Conservation (phyloP, 2,113 vertebrate genomes). For the Urocitellus parryii region DNA sequence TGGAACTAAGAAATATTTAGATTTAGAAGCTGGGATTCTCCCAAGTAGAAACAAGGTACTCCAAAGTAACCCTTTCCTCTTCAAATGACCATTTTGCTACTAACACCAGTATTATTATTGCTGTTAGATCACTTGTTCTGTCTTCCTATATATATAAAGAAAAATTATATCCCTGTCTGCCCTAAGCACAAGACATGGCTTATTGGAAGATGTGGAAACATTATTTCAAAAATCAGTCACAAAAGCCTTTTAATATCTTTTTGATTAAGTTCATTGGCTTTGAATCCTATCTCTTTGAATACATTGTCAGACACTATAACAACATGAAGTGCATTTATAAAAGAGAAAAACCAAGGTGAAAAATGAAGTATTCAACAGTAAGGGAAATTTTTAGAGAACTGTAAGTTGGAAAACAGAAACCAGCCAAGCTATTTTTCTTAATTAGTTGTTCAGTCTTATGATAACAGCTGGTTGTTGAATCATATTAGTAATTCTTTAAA, state of each 20-base stretch:
- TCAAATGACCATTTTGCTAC: not conserved
- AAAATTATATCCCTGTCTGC: not conserved
- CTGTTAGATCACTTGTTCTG: not conserved
- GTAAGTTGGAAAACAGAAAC: not conserved
- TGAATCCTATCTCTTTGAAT: not conserved
- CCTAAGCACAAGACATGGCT: not conserved
- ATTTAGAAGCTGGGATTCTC: not conserved
- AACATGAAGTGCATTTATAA: not conserved
- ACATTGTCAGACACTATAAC: not conserved
- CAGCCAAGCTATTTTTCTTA: conserved; percentile 4
- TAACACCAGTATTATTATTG: not conserved
- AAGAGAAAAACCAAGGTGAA: not conserved
- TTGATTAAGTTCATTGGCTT: not conserved
- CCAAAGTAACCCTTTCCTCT: not conserved
- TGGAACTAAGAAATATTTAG: not conserved
- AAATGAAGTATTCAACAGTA: not conserved
- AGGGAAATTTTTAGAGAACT: not conserved
- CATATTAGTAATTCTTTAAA: not conserved
- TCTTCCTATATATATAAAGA: not conserved
- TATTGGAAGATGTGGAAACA: conserved; percentile 3
- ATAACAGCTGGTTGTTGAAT: conserved; percentile 12
- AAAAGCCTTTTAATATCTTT: not conserved
- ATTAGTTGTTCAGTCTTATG: not conserved
- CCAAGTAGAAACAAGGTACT: not conserved
- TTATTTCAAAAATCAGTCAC: not conserved